Evolutionary conservation across 2,888 invertebrate genomes (phyloP), one percentile per base, ranked within the genome.

Genomic region (Crepidodera aurea): DNA sequence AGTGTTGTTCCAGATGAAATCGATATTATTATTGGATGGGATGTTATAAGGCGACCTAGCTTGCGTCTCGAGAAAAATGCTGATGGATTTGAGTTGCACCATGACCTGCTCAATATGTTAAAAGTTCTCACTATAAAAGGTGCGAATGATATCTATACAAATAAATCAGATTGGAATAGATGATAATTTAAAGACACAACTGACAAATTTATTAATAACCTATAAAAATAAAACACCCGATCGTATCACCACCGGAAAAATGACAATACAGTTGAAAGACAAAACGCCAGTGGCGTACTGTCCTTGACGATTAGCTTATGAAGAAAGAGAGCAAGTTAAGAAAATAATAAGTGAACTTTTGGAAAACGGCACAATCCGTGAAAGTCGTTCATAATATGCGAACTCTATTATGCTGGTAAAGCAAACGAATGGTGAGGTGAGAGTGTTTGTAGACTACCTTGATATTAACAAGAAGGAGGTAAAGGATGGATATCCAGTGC

Each of bases 401-500:
- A 68, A 65, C 32, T 65, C 69, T 7, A 68, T 69, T 10, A 68
- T 69, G 1, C 34, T 69, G 7, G 67, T 68, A 6, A 60, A 57
- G 25, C 69, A 65, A 51, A 69, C 65, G 16, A 59, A 57, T 51
- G 68, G 64, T 8, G 22, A 59, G 51, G 22, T 53, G 10, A 46
- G 64, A 51, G 34, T 69, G 32, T 69, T 65, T 25, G 57, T 68
- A 10, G 66, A 69, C 32, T 68, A 57, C 39, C 32, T 68, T 10
- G 65, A 67, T 10, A 15, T 69, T 2, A 69, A 69, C 46, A 62
- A 65, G 32, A 54, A 61, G 19, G 60, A 55, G 22, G 51, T 67
- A 8, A 67, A 64, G 10, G 42, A 42, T 6, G 2, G 10, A 15
- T 42, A 13, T 42, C 42, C 42, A 7, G 15, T 71, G 18, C 69